These are phyloP conservation scores for Octonoba sinensis DNA, from an alignment of 2,888 invertebrate species.

Conservation along the genomic window DNA sequence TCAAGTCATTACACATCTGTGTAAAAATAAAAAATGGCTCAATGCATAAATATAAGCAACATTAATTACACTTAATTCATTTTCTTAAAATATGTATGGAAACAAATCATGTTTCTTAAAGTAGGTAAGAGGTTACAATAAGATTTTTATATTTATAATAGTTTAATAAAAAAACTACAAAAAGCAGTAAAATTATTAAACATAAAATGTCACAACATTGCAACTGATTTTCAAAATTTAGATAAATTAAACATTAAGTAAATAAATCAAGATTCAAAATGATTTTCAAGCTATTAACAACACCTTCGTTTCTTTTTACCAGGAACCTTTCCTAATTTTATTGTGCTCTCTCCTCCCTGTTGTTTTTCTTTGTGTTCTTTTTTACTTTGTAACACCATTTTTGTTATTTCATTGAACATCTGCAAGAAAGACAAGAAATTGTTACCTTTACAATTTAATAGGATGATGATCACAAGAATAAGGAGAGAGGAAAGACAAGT, in stretches of 20 bases:
- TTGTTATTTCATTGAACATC: slow-evolving; percentile 82
- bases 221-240: not conserved
- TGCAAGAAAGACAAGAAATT: slow-evolving; percentile 68
- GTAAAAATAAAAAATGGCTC: too few species aligned
- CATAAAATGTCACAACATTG: slow-evolving; percentile 1
- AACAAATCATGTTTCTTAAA: not conserved
- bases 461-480: too few species aligned
- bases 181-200: not conserved
- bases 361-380: slow-evolving; percentile 76
- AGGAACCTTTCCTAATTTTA: slow-evolving; percentile 77
- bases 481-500: too few species aligned
- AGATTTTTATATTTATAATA: too few species aligned
- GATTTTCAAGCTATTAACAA: slow-evolving; percentile 58
- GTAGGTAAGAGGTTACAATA: too few species aligned
- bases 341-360: slow-evolving; percentile 75
- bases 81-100: not conserved
- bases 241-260: not conserved
- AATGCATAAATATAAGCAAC: too few species aligned
- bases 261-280: too few species aligned
- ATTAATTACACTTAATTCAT: too few species aligned
- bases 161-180: too few species aligned
- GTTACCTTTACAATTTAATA: not conserved
- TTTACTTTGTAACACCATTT: slow-evolving; percentile 88
- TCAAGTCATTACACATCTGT: too few species aligned
- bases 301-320: slow-evolving; percentile 69